phyloP scores from a whole-genome alignment of 2,797 vertebrate species.

The Aotus griseimembra region DNA sequence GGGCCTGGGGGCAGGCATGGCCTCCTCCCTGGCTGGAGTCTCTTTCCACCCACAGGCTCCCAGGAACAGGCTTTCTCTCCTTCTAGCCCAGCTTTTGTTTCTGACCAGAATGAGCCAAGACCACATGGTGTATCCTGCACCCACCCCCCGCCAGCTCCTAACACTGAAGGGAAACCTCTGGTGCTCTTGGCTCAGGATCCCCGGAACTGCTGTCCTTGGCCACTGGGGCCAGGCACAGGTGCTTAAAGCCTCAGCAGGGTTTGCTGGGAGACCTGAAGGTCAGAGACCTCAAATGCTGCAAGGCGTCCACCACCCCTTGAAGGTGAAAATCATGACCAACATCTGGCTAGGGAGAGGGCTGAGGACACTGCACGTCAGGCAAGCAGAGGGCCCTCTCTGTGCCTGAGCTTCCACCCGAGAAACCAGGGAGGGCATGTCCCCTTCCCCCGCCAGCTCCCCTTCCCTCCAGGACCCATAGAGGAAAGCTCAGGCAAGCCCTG shows the following conservation, averaged over 20 bases:
- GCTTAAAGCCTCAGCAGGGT: background rate
- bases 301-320: background rate
- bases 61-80: background rate
- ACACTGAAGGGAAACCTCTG: background rate
- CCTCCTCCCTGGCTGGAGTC: background rate
- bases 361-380: background rate
- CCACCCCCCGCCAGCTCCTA: background rate
- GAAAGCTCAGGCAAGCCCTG: background rate
- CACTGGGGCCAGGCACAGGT: background rate
- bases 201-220: background rate
- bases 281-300: background rate
- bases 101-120: background rate
- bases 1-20: background rate
- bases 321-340: background rate
- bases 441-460: background rate
- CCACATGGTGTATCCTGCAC: background rate
- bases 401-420: background rate
- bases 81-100: background rate
- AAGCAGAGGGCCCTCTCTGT: background rate
- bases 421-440: background rate
- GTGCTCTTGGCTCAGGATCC: background rate
- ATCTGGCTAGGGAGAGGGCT: background rate
- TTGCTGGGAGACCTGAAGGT: background rate
- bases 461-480: background rate
- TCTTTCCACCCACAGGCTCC: background rate